Conservation (phyloP, 2,797 vertebrate species). For the Gastrophryne carolinensis region DNA sequence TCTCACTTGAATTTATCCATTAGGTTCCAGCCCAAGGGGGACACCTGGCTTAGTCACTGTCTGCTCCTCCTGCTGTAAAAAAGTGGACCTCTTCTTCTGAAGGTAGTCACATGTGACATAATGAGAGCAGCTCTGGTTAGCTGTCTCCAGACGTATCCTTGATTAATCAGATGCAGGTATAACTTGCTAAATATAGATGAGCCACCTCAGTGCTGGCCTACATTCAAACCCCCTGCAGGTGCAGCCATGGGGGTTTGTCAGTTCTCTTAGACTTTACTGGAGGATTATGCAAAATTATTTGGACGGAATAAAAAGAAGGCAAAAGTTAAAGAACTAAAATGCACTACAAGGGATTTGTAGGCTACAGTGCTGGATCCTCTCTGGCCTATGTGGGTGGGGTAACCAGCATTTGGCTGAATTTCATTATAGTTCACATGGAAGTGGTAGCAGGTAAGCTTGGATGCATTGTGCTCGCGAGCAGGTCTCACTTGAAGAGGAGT, state of each 20-base stretch:
- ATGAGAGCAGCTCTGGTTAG: conserved; percentile 12
- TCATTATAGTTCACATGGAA: too few species aligned
- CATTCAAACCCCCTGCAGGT: not conserved
- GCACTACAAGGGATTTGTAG: too few species aligned
- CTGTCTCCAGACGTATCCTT: not conserved
- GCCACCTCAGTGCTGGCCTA: conserved; percentile 28
- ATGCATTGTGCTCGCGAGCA: too few species aligned
- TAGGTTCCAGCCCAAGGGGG: rapidly evolving
- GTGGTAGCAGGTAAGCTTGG: too few species aligned
- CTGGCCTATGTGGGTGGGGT: too few species aligned
- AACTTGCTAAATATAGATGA: not conserved
- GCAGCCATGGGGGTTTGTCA: not conserved
- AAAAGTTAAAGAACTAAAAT: not conserved
- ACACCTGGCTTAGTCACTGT: not conserved
- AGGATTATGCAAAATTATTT: not conserved
- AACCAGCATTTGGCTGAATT: too few species aligned
- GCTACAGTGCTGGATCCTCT: too few species aligned
- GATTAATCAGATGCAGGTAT: not conserved
- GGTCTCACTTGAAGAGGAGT: too few species aligned
- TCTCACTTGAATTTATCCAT: not conserved
- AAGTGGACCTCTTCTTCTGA: not conserved
- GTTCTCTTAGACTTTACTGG: not conserved
- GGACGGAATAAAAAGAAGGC: not conserved
- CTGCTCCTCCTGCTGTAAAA: not conserved
- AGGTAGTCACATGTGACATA: conserved; percentile 25